Base-by-base conservation (phyloP, 2,113 vertebrate species). In the Ameiurus melas region DNA sequence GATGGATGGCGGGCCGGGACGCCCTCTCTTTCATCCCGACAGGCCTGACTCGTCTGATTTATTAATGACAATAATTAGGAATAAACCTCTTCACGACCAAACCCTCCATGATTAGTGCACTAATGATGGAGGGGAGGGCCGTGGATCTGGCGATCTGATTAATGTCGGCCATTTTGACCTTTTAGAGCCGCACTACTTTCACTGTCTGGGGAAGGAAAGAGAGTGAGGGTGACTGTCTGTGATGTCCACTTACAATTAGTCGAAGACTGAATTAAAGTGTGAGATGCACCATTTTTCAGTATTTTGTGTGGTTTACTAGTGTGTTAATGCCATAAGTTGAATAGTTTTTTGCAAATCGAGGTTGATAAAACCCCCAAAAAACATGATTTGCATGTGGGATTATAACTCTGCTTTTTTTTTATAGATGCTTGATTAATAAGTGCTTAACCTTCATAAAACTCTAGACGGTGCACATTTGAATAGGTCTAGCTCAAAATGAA, bases 11-110 rank as follows among this genome's bases (percentile, higher is more conserved):
- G 62, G 83, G 86, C 84, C 81, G 81, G 64, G 87, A 87, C 87
- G 75, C 73, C 83, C 90, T 90, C 91, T 91, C 91, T 91, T 90
- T 90, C 91, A 91, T 91, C 89, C 91, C 89, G 91, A 91, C 91
- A 91, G 87, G 89, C 90, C 88, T 89, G 86, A 84, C 88, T 89
- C 86, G 70, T 83, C 90, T 90, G 91, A 93, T 92, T 93, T 93
- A 93, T 93, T 93, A 92, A 93, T 93, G 92, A 91, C 92, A 93
- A 93, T 93, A 92, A 92, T 92, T 93, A 91, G 92, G 91, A 90
- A 89, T 91, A 93, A 93, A 91, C 92, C 92, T 92, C 92, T 91
- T 90, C 89, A 89, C 91, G 87, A 92, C 90, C 89, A 89, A 90
- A 91, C 89, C 90, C 90, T 91, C 87, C 90, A 91, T 92, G 91